Conservation (phyloP, 2,888 invertebrate species). For the Nemotelus nigrinus region DNA sequence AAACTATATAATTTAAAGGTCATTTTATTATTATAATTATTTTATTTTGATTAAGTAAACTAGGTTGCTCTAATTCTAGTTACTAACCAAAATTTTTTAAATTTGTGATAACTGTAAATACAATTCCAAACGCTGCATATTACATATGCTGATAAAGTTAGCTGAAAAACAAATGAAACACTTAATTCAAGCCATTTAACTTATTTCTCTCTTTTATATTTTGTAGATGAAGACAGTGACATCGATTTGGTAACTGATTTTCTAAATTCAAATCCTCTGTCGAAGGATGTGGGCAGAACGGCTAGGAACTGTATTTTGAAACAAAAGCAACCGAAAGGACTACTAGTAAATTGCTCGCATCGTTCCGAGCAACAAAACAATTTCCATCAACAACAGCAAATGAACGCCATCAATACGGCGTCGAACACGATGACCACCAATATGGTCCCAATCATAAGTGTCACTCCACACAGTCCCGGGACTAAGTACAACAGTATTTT, state of each 20-base stretch:
- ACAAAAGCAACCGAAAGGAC: constrained; percentile 43
- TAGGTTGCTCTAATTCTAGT: no score
- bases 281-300: constrained; percentile 35
- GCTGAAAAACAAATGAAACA: no score
- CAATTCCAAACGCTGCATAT: no score
- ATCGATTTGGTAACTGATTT: constrained; percentile 65
- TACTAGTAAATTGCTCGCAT: constrained; percentile 40
- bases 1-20: no score
- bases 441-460: constrained; percentile 85
- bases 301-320: constrained; percentile 36
- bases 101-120: no score
- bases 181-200: no score
- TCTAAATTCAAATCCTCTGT: constrained; percentile 57
- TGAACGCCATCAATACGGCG: constrained; percentile 52
- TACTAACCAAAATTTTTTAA: no score
- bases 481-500: constrained; percentile 75
- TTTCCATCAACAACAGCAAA: constrained; percentile 48
- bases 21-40: no score
- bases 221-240: constrained; percentile 62
- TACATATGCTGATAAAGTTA: no score
- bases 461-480: constrained; percentile 88
- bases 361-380: constrained; percentile 41
- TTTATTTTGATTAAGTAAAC: no score
- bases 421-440: constrained; percentile 60
- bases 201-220: neutral